These are phyloP conservation scores for Idaea dimidiata DNA, from an alignment of 2,888 invertebrate species.

Conservation along the genomic window DNA sequence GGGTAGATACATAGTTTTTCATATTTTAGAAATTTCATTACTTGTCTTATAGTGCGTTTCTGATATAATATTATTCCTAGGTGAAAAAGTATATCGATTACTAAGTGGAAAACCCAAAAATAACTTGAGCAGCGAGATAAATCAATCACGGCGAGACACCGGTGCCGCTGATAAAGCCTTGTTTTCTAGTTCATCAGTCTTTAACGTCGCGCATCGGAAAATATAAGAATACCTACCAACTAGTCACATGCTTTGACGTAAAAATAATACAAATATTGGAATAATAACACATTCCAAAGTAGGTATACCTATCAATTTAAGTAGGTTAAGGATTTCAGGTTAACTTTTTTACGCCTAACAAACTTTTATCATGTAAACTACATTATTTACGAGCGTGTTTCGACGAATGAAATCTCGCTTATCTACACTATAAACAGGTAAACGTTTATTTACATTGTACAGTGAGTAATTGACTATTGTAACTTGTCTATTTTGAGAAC, in stretches of 20 bases:
- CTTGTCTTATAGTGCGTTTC: background rate
- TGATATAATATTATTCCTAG: constrained; percentile 2
- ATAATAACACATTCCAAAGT: constrained; percentile 32
- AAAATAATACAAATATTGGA: constrained; percentile 45
- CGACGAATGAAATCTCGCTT: constrained; percentile 13
- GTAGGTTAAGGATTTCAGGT: constrained; percentile 44
- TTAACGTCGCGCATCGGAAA: constrained; percentile 35
- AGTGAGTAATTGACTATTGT: constrained; percentile 3
- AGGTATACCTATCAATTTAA: constrained; percentile 36
- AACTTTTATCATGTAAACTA: constrained; percentile 20
- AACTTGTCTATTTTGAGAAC: constrained; percentile 3
- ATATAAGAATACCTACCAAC: constrained; percentile 37
- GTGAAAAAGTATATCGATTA: constrained; percentile 8
- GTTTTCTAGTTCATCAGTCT: constrained; percentile 50
- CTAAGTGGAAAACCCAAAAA: constrained; percentile 38
- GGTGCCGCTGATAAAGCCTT: constrained; percentile 50
- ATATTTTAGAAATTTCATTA: background rate
- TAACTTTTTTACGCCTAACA: constrained; percentile 16
- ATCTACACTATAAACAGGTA: constrained; percentile 14
- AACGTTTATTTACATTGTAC: constrained; percentile 2
- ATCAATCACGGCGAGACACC: constrained; percentile 63
- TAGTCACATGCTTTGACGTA: constrained; percentile 66
- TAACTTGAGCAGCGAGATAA: constrained; percentile 56
- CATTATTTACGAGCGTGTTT: constrained; percentile 15
- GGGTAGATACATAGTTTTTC: too few relatives aligned